Base-by-base conservation (phyloP, 2,888 invertebrate genomes). In the Erebia epiphron region DNA sequence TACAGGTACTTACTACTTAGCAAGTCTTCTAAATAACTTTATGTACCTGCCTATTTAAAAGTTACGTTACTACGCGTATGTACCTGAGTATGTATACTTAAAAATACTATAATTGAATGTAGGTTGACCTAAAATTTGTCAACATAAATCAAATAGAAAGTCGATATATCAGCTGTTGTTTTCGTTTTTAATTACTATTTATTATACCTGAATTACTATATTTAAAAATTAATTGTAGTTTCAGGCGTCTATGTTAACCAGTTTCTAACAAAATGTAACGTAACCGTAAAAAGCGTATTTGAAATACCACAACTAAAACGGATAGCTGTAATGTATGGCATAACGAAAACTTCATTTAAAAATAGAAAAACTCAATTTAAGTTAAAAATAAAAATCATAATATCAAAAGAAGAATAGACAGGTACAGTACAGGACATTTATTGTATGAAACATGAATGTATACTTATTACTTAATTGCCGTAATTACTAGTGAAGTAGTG, bases 401-500 rank as follows among this genome's bases (percentile, higher is more conserved):
- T 58, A 35, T 57, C 21, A 13, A 21, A 7, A 58, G 58, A 58
- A 7, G 26, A 18, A 43, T 16, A 61, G 18, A 11, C 60, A 18
- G 41, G 43, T 16, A 18, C n/a, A n/a, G n/a, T n/a, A n/a, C n/a
- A 61, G 41, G 41, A 11, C 9, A 2, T 60, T 46, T 16, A 16
- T 61, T 43, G 18, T 41, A 61, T 16, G n/a, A n/a, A n/a, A 16
- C 60, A 60, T 60, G 41, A 43, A 16, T 60, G 43, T n/a, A 58
- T 58, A n/a, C n/a, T n/a, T n/a, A 35, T 35, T 58, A 43, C 14
- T 43, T 56, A 21, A 11, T 18, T 46, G 11, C 9, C 18, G 21
- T 21, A 26, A 65, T 54, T 63, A 67, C 54, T 60, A 67, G 16
- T 54, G 67, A 70, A 66, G 68, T 62, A 67, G 2, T 21, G 21